Base-by-base conservation (phyloP, 2,888 invertebrate genomes). In the Acronicta psi region DNA sequence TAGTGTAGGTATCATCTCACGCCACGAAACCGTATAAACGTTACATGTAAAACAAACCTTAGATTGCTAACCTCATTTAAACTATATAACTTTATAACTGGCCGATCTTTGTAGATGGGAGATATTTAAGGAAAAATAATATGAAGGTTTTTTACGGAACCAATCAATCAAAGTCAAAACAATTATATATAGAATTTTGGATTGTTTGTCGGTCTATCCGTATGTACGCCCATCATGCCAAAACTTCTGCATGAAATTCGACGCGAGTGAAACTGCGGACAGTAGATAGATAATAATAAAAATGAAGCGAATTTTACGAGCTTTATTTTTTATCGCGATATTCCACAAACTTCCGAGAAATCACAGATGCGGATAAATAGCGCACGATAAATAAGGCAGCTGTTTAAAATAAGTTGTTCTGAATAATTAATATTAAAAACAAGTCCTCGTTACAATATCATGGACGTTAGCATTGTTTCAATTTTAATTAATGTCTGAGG, bases 1-100 rank as follows among this genome's bases (percentile, higher is more conserved):
- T 56, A 52, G 51, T 54, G 51, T 52, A n/a, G n/a, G n/a, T n/a
- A 37, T 59, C 34, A n/a, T 37, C 31, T 42, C 7, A 34, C 13
- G 10, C 38, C 34, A 40, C 16, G 34, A 0, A 20, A 29, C 11
- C n/a, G 17, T 47, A n/a, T 23, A 8, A 41, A 8, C 14, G 14
- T 2, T 25, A 8, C 23, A 23, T 10, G 8, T 25, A 17, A 25
- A 40, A 23, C 36, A 41, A 7, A 34, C 34, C 6, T 34, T 2
- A n/a, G 6, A 31, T 31, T 34, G n/a, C 4, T 2, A 11, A 11
- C 0, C 29, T 3, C 25, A 1, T 25, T 25, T 9, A 25, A 9
- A 9, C 9, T 23, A n/a, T n/a, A n/a, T n/a, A n/a, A n/a, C n/a
- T n/a, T n/a, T n/a, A n/a, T n/a, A n/a, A n/a, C n/a, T n/a, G n/a